These are phyloP conservation scores for Lepidostoma basale DNA, from an alignment of 1,140 invertebrate species.

Conservation along the genomic window DNA sequence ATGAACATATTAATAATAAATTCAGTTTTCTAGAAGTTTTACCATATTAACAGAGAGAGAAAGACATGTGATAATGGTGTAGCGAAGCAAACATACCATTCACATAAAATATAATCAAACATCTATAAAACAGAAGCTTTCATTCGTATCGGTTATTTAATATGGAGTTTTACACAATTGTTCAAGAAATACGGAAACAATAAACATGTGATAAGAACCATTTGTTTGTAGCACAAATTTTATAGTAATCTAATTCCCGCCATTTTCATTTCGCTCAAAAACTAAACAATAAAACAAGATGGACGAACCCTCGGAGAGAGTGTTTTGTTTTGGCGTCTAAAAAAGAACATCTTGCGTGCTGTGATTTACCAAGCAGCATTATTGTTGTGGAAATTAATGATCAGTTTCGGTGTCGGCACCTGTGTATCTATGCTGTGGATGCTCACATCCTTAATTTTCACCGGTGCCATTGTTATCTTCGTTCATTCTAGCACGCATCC, in stretches of 20 bases:
- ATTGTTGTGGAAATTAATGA: constrained; percentile 12
- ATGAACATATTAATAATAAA: no score
- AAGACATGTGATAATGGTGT: no score
- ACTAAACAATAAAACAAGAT: neutral
- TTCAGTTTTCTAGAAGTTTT: no score
- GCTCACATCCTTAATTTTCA: constrained; percentile 17
- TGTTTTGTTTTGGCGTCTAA: neutral
- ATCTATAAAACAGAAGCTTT: no score
- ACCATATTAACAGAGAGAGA: no score
- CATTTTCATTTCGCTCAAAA: neutral
- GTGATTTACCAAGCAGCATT: constrained; percentile 7
- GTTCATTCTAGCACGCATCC: neutral
- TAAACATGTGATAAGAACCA: no score
- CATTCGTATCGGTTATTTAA: no score
- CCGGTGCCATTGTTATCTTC: constrained; percentile 5
- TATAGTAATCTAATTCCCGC: neutral
- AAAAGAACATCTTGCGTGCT: constrained; percentile 4
- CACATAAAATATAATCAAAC: no score
- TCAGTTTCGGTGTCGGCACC: constrained; percentile 14
- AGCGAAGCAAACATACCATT: no score
- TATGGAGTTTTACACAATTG: no score
- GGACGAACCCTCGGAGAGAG: neutral
- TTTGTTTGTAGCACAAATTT: no score
- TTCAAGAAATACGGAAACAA: no score
- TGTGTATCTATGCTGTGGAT: neutral